Conservation (phyloP, 2,113 vertebrate genomes). For the Antennarius striatus region DNA sequence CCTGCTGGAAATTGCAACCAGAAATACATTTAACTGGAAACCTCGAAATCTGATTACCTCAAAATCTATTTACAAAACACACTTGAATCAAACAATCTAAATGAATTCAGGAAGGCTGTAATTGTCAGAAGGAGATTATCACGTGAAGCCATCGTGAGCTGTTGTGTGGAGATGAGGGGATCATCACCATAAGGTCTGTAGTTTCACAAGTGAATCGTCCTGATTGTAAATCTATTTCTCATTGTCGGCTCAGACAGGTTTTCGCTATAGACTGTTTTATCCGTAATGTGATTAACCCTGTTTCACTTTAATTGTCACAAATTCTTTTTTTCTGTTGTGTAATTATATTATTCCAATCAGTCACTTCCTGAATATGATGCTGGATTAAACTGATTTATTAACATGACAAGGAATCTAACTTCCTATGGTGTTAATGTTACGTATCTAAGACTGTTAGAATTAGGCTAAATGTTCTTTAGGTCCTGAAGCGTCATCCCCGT, state of each 20-base stretch:
- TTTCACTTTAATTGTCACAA: slow-evolving; percentile 32
- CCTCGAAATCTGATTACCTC: slow-evolving; percentile 12
- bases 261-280: neutral
- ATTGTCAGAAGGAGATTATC: slow-evolving; percentile 49
- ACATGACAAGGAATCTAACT: too few relatives aligned
- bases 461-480: neutral
- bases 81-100: slow-evolving; percentile 39
- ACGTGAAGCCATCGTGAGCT: slow-evolving; percentile 10
- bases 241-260: slow-evolving; percentile 24
- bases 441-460: neutral
- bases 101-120: slow-evolving; percentile 38
- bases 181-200: neutral
- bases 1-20: neutral
- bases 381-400: slow-evolving; percentile 22
- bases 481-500: too few relatives aligned
- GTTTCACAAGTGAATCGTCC: slow-evolving; percentile 38
- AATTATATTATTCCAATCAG: slow-evolving; percentile 24
- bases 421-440: too few relatives aligned
- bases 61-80: slow-evolving; percentile 12
- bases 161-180: slow-evolving; percentile 13
- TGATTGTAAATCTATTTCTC: slow-evolving; percentile 55
- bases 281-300: slow-evolving; percentile 35
- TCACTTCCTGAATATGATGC: slow-evolving; percentile 2
- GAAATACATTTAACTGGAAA: neutral
- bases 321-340: slow-evolving; percentile 18